A percentile compares a stretch with the other conserved stretches of the same genome.
phyloP scores from a whole-genome alignment of 1,140 invertebrate genomes.

The Leptonema lineaticorne region DNA sequence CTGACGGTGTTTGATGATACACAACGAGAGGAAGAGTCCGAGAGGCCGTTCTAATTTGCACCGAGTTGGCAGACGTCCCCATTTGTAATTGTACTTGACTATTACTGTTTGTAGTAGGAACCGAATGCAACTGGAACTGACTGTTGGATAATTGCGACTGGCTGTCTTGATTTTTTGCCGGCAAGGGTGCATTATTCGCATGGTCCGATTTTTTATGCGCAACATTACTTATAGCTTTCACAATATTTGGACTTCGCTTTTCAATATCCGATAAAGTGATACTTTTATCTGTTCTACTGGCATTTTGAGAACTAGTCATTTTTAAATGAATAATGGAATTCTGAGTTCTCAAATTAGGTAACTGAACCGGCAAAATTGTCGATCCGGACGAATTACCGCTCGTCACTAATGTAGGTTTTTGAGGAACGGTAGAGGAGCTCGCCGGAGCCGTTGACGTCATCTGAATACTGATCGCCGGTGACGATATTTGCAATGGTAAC shows the following conservation, averaged over 20 bases:
- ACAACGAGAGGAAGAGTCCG: constrained; percentile 51
- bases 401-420: neutral
- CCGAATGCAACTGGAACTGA: neutral
- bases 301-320: neutral
- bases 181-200: neutral
- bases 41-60: constrained; percentile 46
- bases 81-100: constrained; percentile 25
- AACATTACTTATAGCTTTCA: neutral
- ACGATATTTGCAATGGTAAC: neutral
- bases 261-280: neutral
- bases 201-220: neutral
- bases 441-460: neutral
- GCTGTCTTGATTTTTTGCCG: constrained; percentile 2
- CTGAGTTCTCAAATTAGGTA: neutral
- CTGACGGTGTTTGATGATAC: constrained; percentile 53
- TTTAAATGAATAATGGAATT: neutral
- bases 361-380: neutral
- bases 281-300: neutral
- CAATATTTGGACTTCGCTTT: neutral
- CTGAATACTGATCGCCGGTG: neutral
- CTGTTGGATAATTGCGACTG: neutral
- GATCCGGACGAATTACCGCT: neutral
- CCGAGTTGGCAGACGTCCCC: constrained; percentile 26
- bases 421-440: neutral
- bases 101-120: neutral